phyloP scores from a whole-genome alignment of 1,140 invertebrate genomes.

The Ylistrum balloti region DNA sequence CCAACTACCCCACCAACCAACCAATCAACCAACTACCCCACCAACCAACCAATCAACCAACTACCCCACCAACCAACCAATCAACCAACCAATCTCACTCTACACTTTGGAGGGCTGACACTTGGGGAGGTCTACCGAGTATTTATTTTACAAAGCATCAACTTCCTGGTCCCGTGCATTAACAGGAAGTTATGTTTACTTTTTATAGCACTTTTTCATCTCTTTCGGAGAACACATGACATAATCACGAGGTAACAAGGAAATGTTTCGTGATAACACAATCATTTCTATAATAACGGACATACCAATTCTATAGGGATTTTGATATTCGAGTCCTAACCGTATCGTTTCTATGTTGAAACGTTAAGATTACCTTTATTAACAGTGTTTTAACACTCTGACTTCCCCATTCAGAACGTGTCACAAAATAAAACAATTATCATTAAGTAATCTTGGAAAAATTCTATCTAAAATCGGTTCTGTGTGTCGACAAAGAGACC shows the following conservation, averaged over 20 bases:
- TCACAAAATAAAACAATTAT: neutral
- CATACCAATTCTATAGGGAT: neutral
- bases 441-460: neutral
- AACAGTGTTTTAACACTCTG: neutral
- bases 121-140: neutral
- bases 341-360: neutral
- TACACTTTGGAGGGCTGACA: neutral
- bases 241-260: neutral
- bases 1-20: too few species aligned
- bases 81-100: too few species aligned
- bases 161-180: neutral
- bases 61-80: too few species aligned
- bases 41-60: too few species aligned
- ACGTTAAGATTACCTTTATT: neutral
- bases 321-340: neutral
- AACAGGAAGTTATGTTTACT: neutral
- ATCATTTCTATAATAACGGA: neutral
- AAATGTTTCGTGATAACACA: neutral
- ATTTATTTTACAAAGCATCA: neutral
- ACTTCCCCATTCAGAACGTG: neutral
- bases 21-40: too few species aligned
- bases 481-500: too few species aligned
- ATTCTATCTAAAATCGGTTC: too few species aligned
- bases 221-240: constrained; percentile 14
- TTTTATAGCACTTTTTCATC: neutral